Evolutionary conservation across 2,888 invertebrate species (phyloP).

Genomic region (Limnephilus lunatus): DNA sequence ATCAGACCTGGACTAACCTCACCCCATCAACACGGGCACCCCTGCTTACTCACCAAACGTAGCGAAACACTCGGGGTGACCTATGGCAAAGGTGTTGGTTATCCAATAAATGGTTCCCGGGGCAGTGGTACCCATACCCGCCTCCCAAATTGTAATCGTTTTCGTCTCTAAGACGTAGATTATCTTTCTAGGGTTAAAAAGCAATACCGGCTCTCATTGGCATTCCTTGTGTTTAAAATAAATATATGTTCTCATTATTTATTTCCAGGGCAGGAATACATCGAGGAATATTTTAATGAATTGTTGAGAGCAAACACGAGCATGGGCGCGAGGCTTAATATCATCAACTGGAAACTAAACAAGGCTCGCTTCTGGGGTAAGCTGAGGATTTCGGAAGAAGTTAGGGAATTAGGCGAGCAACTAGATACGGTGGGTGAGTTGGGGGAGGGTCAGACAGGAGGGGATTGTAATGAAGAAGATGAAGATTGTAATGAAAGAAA

Average conservation of each 20-base stretch:
- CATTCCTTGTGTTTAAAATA: not conserved
- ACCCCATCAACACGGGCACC: too few relatives aligned
- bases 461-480: not conserved
- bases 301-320: conserved; percentile 71
- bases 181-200: too few relatives aligned
- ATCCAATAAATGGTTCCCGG: too few relatives aligned
- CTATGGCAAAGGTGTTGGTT: too few relatives aligned
- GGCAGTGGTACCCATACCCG: too few relatives aligned
- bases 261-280: conserved; percentile 74
- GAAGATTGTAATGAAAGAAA: not conserved
- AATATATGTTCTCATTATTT: not conserved
- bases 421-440: not conserved
- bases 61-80: too few relatives aligned
- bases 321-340: conserved; percentile 71
- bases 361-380: conserved; percentile 73
- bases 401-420: not conserved
- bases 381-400: not conserved
- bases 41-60: too few relatives aligned
- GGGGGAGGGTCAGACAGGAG: not conserved
- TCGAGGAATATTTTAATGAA: conserved; percentile 73
- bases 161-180: too few relatives aligned
- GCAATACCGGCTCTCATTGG: too few relatives aligned
- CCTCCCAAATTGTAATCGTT: too few relatives aligned
- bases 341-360: conserved; percentile 76
- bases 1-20: too few relatives aligned